A percentile compares a stretch with the other conserved stretches of the same genome.
Conservation (phyloP, 2,888 invertebrate genomes). For the Hirudinaria manillensis region DNA sequence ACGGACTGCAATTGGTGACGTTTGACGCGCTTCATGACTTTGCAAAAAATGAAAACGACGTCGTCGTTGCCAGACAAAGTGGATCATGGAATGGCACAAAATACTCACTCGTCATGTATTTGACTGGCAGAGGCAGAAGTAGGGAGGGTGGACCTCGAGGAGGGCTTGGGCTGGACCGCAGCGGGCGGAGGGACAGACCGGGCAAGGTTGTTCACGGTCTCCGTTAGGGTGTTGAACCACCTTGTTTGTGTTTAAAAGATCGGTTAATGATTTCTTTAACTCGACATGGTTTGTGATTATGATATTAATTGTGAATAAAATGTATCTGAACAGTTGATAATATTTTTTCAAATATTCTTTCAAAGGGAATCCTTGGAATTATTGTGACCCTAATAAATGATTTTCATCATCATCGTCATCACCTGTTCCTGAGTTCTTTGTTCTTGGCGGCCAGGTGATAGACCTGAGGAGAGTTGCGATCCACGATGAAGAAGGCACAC, state of each 20-base stretch:
- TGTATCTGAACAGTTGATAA: background rate
- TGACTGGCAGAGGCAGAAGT: background rate
- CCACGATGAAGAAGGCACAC: constrained; percentile 76
- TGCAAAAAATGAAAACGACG: no score
- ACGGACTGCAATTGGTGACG: no score
- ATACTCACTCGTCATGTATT: background rate
- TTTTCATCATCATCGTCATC: constrained; percentile 3
- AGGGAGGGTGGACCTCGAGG: background rate
- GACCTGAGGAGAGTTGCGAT: constrained; percentile 66
- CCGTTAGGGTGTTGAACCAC: constrained; percentile 22
- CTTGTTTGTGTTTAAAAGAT: background rate
- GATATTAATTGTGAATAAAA: no score
- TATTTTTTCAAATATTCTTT: background rate
- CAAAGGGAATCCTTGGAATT: background rate
- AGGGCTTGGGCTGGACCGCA: no score
- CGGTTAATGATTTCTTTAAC: background rate
- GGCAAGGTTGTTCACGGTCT: constrained; percentile 23
- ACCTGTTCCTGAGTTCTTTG: constrained; percentile 73
- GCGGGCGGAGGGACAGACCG: background rate
- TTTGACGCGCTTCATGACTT: no score
- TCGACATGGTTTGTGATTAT: no score
- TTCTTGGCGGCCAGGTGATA: constrained; percentile 76
- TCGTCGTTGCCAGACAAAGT: background rate
- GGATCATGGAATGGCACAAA: background rate
- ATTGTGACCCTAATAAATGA: background rate